A percentile compares a stretch with the other conserved stretches of the same genome.
phyloP scores from a whole-genome alignment of 2,888 invertebrate species.

The Brenthis ino region DNA sequence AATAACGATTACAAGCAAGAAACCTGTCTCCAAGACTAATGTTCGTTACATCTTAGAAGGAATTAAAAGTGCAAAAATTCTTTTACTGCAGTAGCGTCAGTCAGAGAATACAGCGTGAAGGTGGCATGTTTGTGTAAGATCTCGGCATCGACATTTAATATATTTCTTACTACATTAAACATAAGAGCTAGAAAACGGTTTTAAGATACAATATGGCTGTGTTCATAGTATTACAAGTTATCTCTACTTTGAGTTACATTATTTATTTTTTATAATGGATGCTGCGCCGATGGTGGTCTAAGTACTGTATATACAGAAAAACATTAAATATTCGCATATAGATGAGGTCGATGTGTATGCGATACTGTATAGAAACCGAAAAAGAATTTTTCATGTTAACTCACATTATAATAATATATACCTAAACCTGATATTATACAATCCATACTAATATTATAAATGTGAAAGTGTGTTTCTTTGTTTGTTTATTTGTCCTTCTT shows the following conservation, averaged over 20 bases:
- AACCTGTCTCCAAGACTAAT: slow-evolving; percentile 9
- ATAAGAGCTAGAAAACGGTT: slow-evolving; percentile 15
- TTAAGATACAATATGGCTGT: not conserved
- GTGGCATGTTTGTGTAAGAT: not conserved
- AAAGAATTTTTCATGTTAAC: too few species aligned
- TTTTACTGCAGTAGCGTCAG: slow-evolving; percentile 14
- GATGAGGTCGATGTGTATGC: slow-evolving; percentile 4
- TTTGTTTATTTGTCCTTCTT: too few species aligned
- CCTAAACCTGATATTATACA: too few species aligned
- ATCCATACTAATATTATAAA: too few species aligned
- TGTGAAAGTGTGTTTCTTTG: too few species aligned
- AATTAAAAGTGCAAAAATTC: slow-evolving; percentile 19
- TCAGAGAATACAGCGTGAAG: slow-evolving; percentile 6
- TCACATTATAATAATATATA: too few species aligned
- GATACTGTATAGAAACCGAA: not conserved
- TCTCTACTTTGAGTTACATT: slow-evolving; percentile 19
- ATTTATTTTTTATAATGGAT: slow-evolving; percentile 19
- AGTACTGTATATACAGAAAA: not conserved
- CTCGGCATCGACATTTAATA: not conserved
- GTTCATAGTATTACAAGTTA: slow-evolving; percentile 17
- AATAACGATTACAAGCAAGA: slow-evolving; percentile 9
- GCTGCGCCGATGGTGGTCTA: slow-evolving; percentile 23
- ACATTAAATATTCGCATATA: slow-evolving; percentile 12
- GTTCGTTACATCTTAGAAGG: slow-evolving; percentile 4
- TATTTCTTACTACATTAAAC: slow-evolving; percentile 1